Base-by-base conservation (phyloP, 2,888 invertebrate genomes). In the Gortyna flavago region DNA sequence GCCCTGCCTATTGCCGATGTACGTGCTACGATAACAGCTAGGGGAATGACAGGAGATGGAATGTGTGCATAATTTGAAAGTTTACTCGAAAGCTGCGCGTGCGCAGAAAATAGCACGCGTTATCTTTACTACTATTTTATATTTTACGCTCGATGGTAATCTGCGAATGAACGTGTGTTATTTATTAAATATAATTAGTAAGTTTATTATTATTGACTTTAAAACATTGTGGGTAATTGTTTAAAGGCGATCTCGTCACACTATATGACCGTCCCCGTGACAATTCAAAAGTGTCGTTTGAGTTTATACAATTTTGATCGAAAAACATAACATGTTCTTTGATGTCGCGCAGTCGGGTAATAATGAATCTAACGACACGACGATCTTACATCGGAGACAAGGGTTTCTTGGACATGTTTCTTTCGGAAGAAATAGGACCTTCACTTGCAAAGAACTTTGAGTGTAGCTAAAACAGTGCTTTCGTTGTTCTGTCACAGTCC, bases 31-130 rank as follows among this genome's bases (percentile, higher is more conserved):
- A 81, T 84, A 77, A 77, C 64, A 66, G 25, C 66, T 64, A 68
- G 65, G 51, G 32, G 70, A 81, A 75, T 71, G 77, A 81, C 85
- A 78, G 75, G 69, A 44, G 71, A 68, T 67, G 75, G 79, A 77
- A 83, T 85, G 79, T 79, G 62, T 74, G 69, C 80, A 74, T 83
- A 75, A 79, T 82, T 79, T 82, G 76, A 86, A 86, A 82, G 83
- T 83, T 77, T 79, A 13, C 65, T 75, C 59, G 77, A 70, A 84
- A 81, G 70, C 71, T 76, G 48, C 21, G 72, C 66, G 75, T 13
- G 64, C 18, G 41, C 16, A 59, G 38, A 35, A 71, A 68, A 73
- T 68, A 61, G 62, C 18, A 70, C 11, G 8, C 35, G 29, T 44
- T 67, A 73, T 68, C 61, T 72, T 66, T 66, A 70, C 69, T 67